phyloP scores from a whole-genome alignment of 2,113 vertebrate genomes.

The Otolemur garnettii region DNA sequence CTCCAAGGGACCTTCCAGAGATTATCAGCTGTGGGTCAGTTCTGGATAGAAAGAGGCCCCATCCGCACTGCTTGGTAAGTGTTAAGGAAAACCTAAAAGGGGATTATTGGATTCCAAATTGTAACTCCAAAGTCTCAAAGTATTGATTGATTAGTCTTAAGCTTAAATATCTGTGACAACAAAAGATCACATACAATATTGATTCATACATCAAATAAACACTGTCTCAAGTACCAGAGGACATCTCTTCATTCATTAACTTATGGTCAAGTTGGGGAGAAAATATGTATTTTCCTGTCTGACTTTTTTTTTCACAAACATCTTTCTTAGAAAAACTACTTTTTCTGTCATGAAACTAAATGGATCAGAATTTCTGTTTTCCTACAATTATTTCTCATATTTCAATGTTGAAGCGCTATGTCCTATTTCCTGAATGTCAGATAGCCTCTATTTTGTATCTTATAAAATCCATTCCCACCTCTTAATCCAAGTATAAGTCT shows the following conservation, averaged over 20 bases:
- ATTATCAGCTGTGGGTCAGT: conserved; percentile 88
- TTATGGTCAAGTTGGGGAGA: not conserved
- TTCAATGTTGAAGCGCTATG: conserved; percentile 68
- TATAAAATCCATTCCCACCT: not conserved
- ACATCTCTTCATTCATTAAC: not conserved
- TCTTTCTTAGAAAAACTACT: not conserved
- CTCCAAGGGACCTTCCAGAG: too few species aligned
- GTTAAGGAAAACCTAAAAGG: not conserved
- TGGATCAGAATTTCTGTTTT: not conserved
- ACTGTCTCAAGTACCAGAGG: not conserved
- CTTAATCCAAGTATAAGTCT: not conserved
- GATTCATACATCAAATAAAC: not conserved
- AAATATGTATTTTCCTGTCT: not conserved
- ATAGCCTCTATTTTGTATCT: not conserved
- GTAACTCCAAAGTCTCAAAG: not conserved
- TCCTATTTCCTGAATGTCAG: not conserved
- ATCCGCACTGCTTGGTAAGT: conserved; percentile 93
- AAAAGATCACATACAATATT: not conserved
- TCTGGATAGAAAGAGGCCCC: conserved; percentile 92
- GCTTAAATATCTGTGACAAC: not conserved
- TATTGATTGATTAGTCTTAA: not conserved
- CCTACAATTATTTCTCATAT: conserved; percentile 41
- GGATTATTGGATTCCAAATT: not conserved
- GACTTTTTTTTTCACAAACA: not conserved
- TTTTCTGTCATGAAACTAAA: not conserved